Evolutionary conservation across 2,113 vertebrate genomes (phyloP), one percentile per base, ranked within the genome.

Genomic region (Dasyprocta punctata): DNA sequence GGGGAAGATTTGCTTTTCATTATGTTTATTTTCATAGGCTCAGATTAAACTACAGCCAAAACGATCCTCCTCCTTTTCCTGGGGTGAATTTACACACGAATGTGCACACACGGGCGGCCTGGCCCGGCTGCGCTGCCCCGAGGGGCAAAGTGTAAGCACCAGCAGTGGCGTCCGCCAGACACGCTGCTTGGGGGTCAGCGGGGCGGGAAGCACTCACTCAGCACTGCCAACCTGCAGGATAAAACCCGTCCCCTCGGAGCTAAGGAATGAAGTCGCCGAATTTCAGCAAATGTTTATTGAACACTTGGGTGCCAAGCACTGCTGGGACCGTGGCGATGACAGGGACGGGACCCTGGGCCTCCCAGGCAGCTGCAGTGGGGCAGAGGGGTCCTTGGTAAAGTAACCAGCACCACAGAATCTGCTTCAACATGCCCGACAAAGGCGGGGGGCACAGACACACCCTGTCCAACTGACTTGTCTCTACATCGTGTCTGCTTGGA

Each of bases 261-360:
- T 49, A 12, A 16, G 75, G 88, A 95, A 90, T 49, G 90, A 97
- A 90, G 91, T 33, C 49, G 26, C 89, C 67, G 19, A 5, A 30
- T 83, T 93, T 78, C 82, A 77, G 82, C 88, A 96, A 96, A 60
- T 92, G 90, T 92, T 95, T 90, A 96, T 13, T 33, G 54, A 96
- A 61, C 81, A 88, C 96, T 98, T 38, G 38, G 33, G 54, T 41
- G 71, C 77, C 73, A 30, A 93, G 83, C 67, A 19, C 41, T 41
- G 73, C 90, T 71, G 77, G 90, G 81, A 95, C 85, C 1, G 49
- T 0, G 12, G 60, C 69, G 58, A 86, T 28, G 91, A 87, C 96
- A 87, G 69, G 82, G 84, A 65, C 1, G 3, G 28, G 73, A 90
- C 87, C 85, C 93, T 61, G 87, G 84, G 92, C 81, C 87, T 67